Percentiles rank a stretch among this genome's conserved stretches.
These are phyloP conservation scores for Tetranychus urticae DNA, from an alignment of 1,140 invertebrate species.

Conservation along the genomic window DNA sequence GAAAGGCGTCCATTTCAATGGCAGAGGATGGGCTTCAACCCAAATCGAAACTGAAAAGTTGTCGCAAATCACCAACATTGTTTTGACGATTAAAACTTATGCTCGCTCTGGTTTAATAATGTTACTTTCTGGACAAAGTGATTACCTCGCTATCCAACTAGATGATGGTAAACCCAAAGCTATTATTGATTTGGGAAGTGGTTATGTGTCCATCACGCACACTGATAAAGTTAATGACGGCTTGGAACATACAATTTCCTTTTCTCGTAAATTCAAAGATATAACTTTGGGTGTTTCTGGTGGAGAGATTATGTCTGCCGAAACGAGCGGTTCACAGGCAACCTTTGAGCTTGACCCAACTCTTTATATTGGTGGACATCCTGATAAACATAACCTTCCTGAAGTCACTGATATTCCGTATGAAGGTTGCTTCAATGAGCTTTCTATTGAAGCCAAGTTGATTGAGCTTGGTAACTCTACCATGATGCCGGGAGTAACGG, in stretches of 20 bases:
- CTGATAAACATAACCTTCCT: slow-evolving; percentile 33
- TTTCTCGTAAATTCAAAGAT: slow-evolving; percentile 33
- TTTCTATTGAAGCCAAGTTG: slow-evolving; percentile 42
- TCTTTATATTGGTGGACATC: slow-evolving; percentile 73
- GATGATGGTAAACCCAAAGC: slow-evolving; percentile 37
- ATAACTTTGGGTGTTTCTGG: slow-evolving; percentile 32
- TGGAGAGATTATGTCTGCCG: slow-evolving; percentile 14
- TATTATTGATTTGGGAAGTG: slow-evolving; percentile 39
- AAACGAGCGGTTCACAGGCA: slow-evolving; percentile 20
- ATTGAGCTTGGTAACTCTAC: slow-evolving; percentile 52
- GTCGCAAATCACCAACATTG: slow-evolving; percentile 30
- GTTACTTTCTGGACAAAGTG: slow-evolving; percentile 40
- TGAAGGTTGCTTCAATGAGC: slow-evolving; percentile 73
- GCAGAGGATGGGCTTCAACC: slow-evolving; percentile 51
- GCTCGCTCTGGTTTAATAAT: slow-evolving; percentile 65
- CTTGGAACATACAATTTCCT: slow-evolving; percentile 50
- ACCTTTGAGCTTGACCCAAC: slow-evolving; percentile 32
- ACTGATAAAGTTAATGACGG: slow-evolving; percentile 39
- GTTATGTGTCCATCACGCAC: slow-evolving; percentile 29
- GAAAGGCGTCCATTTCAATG: slow-evolving; percentile 59
- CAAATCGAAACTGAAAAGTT: slow-evolving; percentile 30
- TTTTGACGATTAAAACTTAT: slow-evolving; percentile 51
- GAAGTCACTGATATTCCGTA: slow-evolving; percentile 36
- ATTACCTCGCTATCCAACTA: slow-evolving; percentile 63
- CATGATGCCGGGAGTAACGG: slow-evolving; percentile 48